These are phyloP conservation scores for Tinea trinotella DNA, from an alignment of 2,888 invertebrate species.

Conservation along the genomic window DNA sequence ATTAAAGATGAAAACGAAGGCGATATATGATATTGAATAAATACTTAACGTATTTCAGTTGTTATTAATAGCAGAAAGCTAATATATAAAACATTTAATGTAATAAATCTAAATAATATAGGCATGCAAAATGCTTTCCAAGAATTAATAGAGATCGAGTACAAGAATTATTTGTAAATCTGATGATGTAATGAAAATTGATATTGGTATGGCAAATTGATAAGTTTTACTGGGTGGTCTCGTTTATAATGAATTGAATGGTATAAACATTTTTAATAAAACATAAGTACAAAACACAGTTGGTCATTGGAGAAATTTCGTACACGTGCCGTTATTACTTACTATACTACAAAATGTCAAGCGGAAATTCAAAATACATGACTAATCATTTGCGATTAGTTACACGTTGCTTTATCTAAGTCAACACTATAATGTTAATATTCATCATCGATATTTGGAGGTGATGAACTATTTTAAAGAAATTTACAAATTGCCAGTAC, in stretches of 20 bases:
- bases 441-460: background rate
- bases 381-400: background rate
- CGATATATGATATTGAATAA: no score
- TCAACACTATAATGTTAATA: background rate
- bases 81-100: background rate
- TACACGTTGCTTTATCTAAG: background rate
- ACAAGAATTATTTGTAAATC: conserved; percentile 42
- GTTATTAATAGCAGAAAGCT: background rate
- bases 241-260: background rate
- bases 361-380: conserved; percentile 1
- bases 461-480: background rate
- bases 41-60: no score
- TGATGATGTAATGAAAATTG: conserved; percentile 65
- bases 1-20: no score
- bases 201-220: conserved; percentile 64
- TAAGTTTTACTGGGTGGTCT: conserved; percentile 59
- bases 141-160: no score
- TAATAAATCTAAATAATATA: background rate
- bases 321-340: background rate
- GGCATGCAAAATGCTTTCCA: background rate
- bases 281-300: background rate
- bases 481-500: background rate
- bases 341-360: background rate
- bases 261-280: background rate
- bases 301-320: conserved; percentile 2